Evolutionary conservation across 2,797 vertebrate genomes (phyloP).

Genomic region (Champsocephalus gunnari): DNA sequence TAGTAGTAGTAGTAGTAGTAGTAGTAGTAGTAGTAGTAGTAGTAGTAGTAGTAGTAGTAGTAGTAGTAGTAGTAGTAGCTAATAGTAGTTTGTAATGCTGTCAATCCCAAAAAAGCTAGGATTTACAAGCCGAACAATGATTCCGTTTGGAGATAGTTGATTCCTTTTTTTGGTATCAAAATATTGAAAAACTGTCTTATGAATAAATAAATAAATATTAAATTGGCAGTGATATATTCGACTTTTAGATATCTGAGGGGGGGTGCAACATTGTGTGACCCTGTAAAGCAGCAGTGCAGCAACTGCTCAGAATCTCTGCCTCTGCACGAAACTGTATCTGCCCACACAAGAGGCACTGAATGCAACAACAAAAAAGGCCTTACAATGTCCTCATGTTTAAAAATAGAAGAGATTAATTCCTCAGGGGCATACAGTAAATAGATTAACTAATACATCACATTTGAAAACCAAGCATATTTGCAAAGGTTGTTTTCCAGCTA

Average conservation of each 20-base stretch:
- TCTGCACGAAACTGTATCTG: conserved; percentile 23
- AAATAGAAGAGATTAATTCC: neutral
- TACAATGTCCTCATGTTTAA: conserved; percentile 17
- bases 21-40: neutral
- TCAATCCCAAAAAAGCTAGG: neutral
- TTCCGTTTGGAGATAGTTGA: neutral
- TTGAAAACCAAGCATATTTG: neutral
- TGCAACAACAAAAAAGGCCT: conserved; percentile 10
- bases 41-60: too few species aligned
- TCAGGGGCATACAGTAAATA: neutral
- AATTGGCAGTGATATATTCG: conserved; percentile 8
- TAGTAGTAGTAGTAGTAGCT: too few species aligned
- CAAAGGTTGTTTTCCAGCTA: neutral
- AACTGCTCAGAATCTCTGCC: conserved; percentile 27
- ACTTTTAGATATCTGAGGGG: conserved; percentile 25
- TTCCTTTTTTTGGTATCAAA: neutral
- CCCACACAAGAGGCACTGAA: conserved; percentile 12
- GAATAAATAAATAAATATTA: neutral
- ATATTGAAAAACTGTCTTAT: neutral
- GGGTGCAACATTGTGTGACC: conserved; percentile 19
- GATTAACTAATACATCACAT: neutral
- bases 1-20: too few species aligned
- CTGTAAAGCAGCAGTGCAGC: conserved; percentile 20
- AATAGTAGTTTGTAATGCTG: neutral
- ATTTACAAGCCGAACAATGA: neutral